A percentile compares a stretch with the other conserved stretches of the same genome.
These are phyloP conservation scores for human (Homo sapiens) DNA, from an alignment of 2,113 vertebrate species.

Conservation along the genomic window DNA sequence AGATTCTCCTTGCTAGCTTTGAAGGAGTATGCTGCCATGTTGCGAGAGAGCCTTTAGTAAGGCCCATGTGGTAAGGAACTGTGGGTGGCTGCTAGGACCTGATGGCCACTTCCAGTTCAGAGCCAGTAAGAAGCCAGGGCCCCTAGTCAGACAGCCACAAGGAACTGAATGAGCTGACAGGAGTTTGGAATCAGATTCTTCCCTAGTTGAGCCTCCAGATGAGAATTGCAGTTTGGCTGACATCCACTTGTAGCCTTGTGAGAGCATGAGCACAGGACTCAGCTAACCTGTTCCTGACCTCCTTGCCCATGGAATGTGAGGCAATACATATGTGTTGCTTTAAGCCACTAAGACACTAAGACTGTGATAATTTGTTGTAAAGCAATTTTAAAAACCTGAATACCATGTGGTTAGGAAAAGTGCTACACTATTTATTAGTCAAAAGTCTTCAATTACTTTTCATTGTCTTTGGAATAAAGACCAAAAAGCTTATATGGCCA, in stretches of 20 bases:
- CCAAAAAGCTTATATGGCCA: not conserved
- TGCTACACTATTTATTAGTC: not conserved
- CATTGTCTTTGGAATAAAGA: slow-evolving; percentile 16
- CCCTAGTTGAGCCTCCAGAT: not conserved
- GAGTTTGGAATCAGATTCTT: not conserved
- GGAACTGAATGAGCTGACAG: not conserved
- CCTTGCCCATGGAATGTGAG: not conserved
- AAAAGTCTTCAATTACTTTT: not conserved
- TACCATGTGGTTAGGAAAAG: not conserved
- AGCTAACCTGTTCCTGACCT: not conserved
- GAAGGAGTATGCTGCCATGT: not conserved
- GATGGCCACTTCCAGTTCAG: not conserved
- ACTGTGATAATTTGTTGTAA: not conserved
- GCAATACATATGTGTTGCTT: not conserved
- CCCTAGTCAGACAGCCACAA: not conserved
- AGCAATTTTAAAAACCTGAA: not conserved
- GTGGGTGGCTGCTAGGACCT: not conserved
- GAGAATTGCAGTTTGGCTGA: not conserved
- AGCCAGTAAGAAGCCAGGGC: not conserved
- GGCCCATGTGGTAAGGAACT: not conserved
- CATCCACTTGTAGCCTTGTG: not conserved
- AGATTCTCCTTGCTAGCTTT: not conserved
- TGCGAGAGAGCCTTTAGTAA: not conserved
- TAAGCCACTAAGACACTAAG: not conserved
- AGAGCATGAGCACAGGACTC: not conserved